A percentile compares a stretch with the other conserved stretches of the same genome.
phyloP scores from a whole-genome alignment of 2,888 invertebrate genomes.

The Pristionchus fissidentatus region DNA sequence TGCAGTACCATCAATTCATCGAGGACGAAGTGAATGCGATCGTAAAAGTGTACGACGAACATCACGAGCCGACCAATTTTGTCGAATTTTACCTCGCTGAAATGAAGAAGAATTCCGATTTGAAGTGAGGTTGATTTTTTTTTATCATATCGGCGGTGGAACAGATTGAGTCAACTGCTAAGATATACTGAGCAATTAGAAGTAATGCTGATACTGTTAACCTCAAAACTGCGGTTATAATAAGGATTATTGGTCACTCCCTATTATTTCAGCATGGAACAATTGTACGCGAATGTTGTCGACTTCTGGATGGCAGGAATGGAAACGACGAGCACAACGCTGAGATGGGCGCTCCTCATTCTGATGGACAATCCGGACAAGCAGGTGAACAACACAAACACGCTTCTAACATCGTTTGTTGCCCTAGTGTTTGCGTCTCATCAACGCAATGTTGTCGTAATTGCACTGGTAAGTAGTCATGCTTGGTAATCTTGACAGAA shows the following conservation, averaged over 20 bases:
- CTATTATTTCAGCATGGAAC: conserved; percentile 41
- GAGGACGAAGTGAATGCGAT: conserved; percentile 12
- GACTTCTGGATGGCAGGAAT: conserved; percentile 68
- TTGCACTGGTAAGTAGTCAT: no score
- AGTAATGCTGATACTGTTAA: background rate
- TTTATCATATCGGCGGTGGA: no score
- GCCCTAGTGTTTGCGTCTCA: no score
- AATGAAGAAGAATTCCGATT: background rate
- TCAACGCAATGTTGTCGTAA: no score
- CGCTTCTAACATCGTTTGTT: no score
- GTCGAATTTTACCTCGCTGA: conserved; percentile 19
- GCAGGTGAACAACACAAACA: conserved; percentile 54
- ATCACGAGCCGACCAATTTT: background rate
- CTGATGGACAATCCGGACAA: conserved; percentile 58
- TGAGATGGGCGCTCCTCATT: conserved; percentile 59
- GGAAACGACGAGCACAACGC: conserved; percentile 62
- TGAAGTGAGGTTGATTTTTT: no score
- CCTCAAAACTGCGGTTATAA: no score
- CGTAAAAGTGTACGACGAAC: background rate
- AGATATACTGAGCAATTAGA: no score
- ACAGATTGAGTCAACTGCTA: no score
- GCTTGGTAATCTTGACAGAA: no score
- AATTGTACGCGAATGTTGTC: conserved; percentile 46
- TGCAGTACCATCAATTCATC: conserved; percentile 43
- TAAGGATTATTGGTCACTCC: background rate